These are phyloP conservation scores for Porites evermanni DNA, from an alignment of 92 coral and sea anemone species.

Conservation along the genomic window DNA sequence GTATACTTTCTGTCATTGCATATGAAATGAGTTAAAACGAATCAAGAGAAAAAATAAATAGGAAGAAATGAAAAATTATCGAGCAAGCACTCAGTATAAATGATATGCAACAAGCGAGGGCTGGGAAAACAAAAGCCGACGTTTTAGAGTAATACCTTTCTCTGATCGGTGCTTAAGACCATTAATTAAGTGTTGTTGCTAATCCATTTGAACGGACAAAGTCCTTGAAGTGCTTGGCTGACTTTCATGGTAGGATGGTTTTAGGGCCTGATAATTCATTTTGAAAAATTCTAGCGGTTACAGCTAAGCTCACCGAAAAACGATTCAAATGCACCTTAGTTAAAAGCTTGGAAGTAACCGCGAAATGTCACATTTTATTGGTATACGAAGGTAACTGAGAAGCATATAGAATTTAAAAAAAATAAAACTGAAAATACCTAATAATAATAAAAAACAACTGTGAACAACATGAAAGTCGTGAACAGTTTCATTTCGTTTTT, in stretches of 20 bases:
- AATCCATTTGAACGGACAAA: background rate
- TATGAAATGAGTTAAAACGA: constrained; percentile 27
- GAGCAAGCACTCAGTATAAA: too few relatives aligned
- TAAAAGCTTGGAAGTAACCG: too few relatives aligned
- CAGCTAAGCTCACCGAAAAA: background rate
- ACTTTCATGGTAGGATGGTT: constrained; percentile 17
- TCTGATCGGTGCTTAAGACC: constrained; percentile 21
- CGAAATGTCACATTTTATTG: background rate
- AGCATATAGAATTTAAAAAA: too few relatives aligned
- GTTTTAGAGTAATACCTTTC: background rate
- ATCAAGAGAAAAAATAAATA: background rate
- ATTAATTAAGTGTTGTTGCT: constrained; percentile 26
- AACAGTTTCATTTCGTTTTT: background rate
- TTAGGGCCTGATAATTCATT: background rate
- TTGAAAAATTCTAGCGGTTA: background rate
- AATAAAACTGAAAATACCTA: too few relatives aligned
- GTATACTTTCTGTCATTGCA: constrained; percentile 19
- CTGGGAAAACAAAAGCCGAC: background rate
- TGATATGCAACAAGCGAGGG: background rate
- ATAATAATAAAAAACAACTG: too few relatives aligned
- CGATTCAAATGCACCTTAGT: too few relatives aligned
- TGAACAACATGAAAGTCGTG: too few relatives aligned
- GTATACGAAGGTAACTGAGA: background rate
- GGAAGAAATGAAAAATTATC: background rate
- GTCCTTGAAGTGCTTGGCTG: constrained; percentile 1